Percentiles rank a stretch among this genome's conserved stretches.
Conservation (phyloP, 2,113 vertebrate genomes). For the Oophaga pumilio region DNA sequence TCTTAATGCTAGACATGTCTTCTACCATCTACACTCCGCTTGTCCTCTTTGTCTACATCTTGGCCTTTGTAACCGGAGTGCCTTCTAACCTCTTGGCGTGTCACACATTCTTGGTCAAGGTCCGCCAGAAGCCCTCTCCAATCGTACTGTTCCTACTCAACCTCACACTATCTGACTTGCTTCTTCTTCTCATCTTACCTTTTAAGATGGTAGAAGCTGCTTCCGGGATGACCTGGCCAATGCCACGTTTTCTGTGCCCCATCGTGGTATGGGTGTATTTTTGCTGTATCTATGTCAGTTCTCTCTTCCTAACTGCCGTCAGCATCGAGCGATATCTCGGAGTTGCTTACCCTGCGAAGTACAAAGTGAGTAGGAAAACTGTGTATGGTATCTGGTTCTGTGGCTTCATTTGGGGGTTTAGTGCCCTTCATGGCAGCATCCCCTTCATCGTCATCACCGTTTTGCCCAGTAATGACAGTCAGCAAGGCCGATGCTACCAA, state of each 20-base stretch:
- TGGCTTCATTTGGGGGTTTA: conserved; percentile 77
- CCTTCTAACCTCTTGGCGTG: conserved; percentile 83
- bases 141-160: conserved; percentile 86
- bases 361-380: conserved; percentile 71
- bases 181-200: conserved; percentile 84
- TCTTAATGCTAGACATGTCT: neutral
- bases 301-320: conserved; percentile 80
- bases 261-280: conserved; percentile 81
- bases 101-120: conserved; percentile 75
- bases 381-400: conserved; percentile 69
- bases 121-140: conserved; percentile 71
- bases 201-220: conserved; percentile 82
- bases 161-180: conserved; percentile 83
- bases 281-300: conserved; percentile 88
- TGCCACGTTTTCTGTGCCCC: conserved; percentile 75
- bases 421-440: conserved; percentile 75
- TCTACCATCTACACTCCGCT: conserved; percentile 47
- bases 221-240: conserved; percentile 70
- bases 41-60: conserved; percentile 76
- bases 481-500: conserved; percentile 58
- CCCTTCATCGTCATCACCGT: conserved; percentile 72
- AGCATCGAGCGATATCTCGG: conserved; percentile 86
- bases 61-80: conserved; percentile 83
- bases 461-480: neutral
- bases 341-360: conserved; percentile 82